Percentiles rank a stretch among this genome's conserved stretches.
These are phyloP conservation scores for Drosophila multiciliata DNA, from an alignment of 2,888 invertebrate species.

Conservation along the genomic window DNA sequence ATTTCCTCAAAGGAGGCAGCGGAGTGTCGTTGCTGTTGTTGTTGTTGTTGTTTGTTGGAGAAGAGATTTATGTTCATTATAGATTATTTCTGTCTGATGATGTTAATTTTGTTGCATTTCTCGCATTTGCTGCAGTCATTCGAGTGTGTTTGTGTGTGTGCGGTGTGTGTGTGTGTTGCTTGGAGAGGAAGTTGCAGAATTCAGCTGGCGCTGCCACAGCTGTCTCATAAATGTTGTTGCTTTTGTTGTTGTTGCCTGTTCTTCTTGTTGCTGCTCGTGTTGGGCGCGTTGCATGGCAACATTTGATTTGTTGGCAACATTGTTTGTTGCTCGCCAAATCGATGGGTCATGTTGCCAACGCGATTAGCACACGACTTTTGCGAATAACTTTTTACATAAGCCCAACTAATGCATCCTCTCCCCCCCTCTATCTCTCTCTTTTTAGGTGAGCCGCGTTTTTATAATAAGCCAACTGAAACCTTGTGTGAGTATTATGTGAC, in stretches of 20 bases:
- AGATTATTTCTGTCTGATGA: conserved; percentile 81
- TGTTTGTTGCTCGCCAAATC: conserved; percentile 67
- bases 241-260: conserved; percentile 27
- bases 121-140: conserved; percentile 69
- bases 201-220: conserved; percentile 66
- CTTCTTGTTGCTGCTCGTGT: conserved; percentile 32
- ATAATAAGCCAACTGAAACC: conserved; percentile 42
- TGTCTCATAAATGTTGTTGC: conserved; percentile 74
- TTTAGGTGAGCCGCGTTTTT: conserved; percentile 59
- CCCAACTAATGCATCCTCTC: conserved; percentile 13
- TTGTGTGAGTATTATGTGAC: conserved; percentile 70
- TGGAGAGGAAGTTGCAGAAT: conserved; percentile 58
- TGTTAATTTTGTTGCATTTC: conserved; percentile 81
- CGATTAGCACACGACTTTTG: conserved; percentile 45
- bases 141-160: conserved; percentile 20
- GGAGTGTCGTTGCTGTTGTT: conserved; percentile 26
- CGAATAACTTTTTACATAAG: conserved; percentile 19
- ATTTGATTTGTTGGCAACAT: conserved; percentile 78
- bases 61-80: conserved; percentile 80
- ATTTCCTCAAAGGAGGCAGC: conserved; percentile 69
- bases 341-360: conserved; percentile 53
- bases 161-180: conserved; percentile 36
- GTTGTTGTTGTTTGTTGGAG: conserved; percentile 28
- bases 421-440: conserved; percentile 8
- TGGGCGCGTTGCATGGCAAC: conserved; percentile 61